Evolutionary conservation across 2,797 vertebrate species (phyloP).

Genomic region (Sebastes ruberrimus): DNA sequence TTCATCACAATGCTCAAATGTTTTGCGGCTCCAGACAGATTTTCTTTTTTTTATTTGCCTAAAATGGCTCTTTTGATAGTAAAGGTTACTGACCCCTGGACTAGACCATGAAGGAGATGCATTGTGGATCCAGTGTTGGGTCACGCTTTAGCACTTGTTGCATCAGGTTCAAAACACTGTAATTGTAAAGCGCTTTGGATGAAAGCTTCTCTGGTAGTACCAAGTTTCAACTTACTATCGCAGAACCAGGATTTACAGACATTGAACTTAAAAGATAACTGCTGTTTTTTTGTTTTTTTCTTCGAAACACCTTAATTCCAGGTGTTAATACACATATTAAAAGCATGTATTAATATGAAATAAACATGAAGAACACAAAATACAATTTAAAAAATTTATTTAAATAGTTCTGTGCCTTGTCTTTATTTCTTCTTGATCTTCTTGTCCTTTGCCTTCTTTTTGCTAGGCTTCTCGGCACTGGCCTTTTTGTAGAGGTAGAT

Average conservation of each 20-base stretch:
- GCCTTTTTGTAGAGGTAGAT: conserved; percentile 94
- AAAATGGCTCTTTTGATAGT: no score
- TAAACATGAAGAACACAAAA: conserved; percentile 30
- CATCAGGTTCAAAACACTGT: background rate
- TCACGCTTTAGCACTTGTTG: background rate
- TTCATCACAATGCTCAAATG: no score
- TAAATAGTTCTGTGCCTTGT: conserved; percentile 75
- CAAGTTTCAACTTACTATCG: background rate
- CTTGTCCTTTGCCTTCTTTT: conserved; percentile 96
- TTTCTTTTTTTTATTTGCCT: no score
- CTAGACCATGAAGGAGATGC: background rate
- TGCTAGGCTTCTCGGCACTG: conserved; percentile 83
- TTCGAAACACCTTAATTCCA: background rate
- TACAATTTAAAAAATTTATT: conserved; percentile 72
- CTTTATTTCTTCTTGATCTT: conserved; percentile 96
- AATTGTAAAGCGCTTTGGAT: background rate
- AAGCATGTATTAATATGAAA: background rate
- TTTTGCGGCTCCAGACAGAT: no score
- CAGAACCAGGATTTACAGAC: background rate
- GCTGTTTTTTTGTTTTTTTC: background rate
- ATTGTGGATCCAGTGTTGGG: background rate
- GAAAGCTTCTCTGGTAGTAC: background rate
- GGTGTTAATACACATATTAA: background rate
- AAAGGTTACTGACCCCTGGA: no score
- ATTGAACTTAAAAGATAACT: background rate